Percentiles rank a stretch among this genome's conserved stretches.
These are phyloP conservation scores for Magallana nippona DNA, from an alignment of 2,888 invertebrate genomes.

Conservation along the genomic window DNA sequence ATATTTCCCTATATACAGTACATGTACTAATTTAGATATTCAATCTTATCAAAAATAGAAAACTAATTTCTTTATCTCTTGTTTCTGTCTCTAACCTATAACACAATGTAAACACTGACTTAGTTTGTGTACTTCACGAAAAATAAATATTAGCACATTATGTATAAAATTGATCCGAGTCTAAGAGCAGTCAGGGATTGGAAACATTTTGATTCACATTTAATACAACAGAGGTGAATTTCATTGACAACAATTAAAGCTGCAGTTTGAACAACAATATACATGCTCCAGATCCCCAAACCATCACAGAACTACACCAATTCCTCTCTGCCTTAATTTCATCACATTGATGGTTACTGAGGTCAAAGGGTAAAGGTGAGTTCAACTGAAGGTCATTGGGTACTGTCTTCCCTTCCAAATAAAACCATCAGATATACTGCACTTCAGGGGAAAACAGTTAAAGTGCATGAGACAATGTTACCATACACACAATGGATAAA, in stretches of 20 bases:
- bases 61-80: too few relatives aligned
- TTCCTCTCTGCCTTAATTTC: background rate
- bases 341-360: background rate
- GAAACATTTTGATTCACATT: too few relatives aligned
- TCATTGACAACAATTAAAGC: constrained; percentile 17
- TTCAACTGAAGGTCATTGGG: constrained; percentile 1
- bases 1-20: too few relatives aligned
- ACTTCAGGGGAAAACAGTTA: background rate
- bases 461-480: background rate
- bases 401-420: background rate
- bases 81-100: too few relatives aligned
- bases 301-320: background rate
- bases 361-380: background rate
- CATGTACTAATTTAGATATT: too few relatives aligned
- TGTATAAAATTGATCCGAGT: too few relatives aligned
- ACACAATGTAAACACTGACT: too few relatives aligned
- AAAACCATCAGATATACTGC: background rate
- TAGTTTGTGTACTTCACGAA: too few relatives aligned
- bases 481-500: too few relatives aligned
- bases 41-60: too few relatives aligned
- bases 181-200: too few relatives aligned
- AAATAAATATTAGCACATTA: too few relatives aligned
- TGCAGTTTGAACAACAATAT: constrained; percentile 2
- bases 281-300: background rate
- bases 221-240: background rate